Base-by-base conservation (phyloP, 2,113 vertebrate species). In the Cervus canadensis region DNA sequence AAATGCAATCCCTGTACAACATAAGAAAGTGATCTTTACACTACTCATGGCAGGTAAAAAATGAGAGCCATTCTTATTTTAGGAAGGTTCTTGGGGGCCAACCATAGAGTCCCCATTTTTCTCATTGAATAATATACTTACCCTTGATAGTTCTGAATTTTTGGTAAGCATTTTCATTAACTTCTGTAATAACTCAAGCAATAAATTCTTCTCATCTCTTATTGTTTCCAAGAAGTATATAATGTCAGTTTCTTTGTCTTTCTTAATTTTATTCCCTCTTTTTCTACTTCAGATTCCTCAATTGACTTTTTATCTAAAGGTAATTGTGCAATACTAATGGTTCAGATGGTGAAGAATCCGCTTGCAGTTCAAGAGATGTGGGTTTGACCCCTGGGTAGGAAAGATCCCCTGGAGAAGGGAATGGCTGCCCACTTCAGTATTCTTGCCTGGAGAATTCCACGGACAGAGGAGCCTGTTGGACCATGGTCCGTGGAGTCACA, bases 151-250 rank as follows among this genome's bases (percentile, higher is more conserved):
- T 45, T 90, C 15, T 78, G 14, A 28, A 12, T 76, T 94, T 95
- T 81, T 40, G 23, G 40, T 59, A 86, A 96, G 92, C 2, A 15
- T 95, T 88, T 98, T 93, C 33, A 94, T 90, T 94, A 92, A 71
- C 2, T 5, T 79, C 33, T 45, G 19, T 52, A 50, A 50, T 88
- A 96, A 93, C n/a, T 13, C 1, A 78, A 71, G 8, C 54, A 82
- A 71, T 79, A 23, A 54, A 19, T 11, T 64, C 36, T 87, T 71
- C n/a, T 83, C 48, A 71, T 9, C 8, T 50, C 45, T 30, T 76
- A n/a, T 57, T 74, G 25, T 87, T 74, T 50, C 8, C 43, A 95
- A 67, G 90, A 94, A 89, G 56, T 26, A 87, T 40, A 5, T 56
- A 83, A 92, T 28, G 43, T 79, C 28, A 60, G 10, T 6, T 79